Evolutionary conservation across 2,113 vertebrate genomes (phyloP).

Genomic region (Xenopus tropicalis): UCB_Xtro_10.0 CM004446.2:16081001-16081500

Average conservation of each 20-base stretch:
- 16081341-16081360: constrained; percentile 10
- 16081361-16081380: constrained; percentile 9
- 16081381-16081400: constrained; percentile 29
- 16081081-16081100: too few species aligned
- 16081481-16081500: neutral
- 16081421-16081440: constrained; percentile 18
- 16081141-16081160: too few species aligned
- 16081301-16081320: constrained; percentile 20
- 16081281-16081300: neutral
- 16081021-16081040: too few species aligned
- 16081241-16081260: neutral
- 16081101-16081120: too few species aligned
- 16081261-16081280: neutral
- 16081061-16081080: too few species aligned
- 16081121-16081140: too few species aligned
- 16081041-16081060: too few species aligned
- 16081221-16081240: neutral
- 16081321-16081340: constrained; percentile 30
- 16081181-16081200: too few species aligned
- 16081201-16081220: too few species aligned
- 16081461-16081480: neutral
- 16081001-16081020: too few species aligned
- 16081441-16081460: neutral
- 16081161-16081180: too few species aligned
- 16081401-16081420: constrained; percentile 4